Evolutionary conservation across 2,113 vertebrate species (phyloP), one percentile per base, ranked within the genome.

Genomic region (Leuciscus idus): DNA sequence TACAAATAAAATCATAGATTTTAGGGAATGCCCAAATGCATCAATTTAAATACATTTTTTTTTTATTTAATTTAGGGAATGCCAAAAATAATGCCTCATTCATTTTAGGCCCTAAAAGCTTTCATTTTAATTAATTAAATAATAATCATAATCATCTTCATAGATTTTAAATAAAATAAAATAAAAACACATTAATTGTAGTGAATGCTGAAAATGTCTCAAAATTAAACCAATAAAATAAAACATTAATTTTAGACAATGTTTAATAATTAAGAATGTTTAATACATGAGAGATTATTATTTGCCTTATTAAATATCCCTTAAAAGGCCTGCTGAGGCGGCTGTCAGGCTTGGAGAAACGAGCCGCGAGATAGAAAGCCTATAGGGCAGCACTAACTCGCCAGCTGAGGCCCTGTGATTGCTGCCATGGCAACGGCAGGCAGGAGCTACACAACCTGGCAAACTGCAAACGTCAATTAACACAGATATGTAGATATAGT

Each of bases 401-500:
- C 92, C 84, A 86, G 84, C 88, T 86, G 84, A 81, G 93, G 92
- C 93, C 92, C 93, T 90, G 90, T 92, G 89, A 89, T 85, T 85
- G 96, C 97, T 96, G 92, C 96, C 96, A 94, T 95, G 95, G 97
- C 92, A 96, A 97, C 94, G 90, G 95, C 89, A 91, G 93, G 94
- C 95, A 95, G 94, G 92, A 94, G 94, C 95, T 92, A 88, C 88
- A 93, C 93, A 95, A 92, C 87, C 93, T 93, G 94, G 95, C 95
- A 95, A 95, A 95, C 94, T 93, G 95, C 96, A 96, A 95, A 96
- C 94, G 95, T 96, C 96, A 97, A 97, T 97, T 97, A 96, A 90
- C 91, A 93, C 90, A 90, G 94, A 95, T 95, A 95, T 95, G 92
- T 90, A 93, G 93, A 94, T 95, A 89, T 74, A 36, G 81, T 80